phyloP scores from a whole-genome alignment of 1,140 invertebrate genomes.

The Chlorops oryzae region DNA sequence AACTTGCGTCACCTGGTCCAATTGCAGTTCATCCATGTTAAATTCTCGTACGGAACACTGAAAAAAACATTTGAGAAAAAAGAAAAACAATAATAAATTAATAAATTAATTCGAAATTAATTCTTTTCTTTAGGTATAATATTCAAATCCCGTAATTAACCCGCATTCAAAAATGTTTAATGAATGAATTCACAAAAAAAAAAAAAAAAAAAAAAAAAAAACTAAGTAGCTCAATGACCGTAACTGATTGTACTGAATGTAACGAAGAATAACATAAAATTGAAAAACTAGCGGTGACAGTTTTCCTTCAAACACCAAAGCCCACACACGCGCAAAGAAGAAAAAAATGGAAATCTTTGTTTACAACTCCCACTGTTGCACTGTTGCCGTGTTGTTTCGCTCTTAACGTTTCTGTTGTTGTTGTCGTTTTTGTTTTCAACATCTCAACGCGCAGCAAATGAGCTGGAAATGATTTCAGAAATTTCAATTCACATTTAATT shows the following conservation, averaged over 20 bases:
- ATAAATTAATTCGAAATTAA: not conserved
- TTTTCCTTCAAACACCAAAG: not conserved
- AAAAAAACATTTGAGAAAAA: constrained; percentile 12
- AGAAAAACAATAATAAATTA: not conserved
- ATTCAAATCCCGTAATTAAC: not conserved
- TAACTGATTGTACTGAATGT: not conserved
- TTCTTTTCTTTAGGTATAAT: too few relatives aligned
- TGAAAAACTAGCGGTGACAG: not conserved
- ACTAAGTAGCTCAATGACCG: not conserved
- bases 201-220: not conserved
- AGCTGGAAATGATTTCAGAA: too few relatives aligned
- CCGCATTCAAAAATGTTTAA: too few relatives aligned
- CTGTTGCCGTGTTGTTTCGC: too few relatives aligned
- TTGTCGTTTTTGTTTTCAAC: too few relatives aligned
- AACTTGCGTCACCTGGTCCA: constrained; percentile 74
- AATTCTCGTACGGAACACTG: constrained; percentile 34
- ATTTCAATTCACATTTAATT: too few relatives aligned
- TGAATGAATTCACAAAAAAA: not conserved
- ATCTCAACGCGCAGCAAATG: too few relatives aligned
- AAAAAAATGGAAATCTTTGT: not conserved
- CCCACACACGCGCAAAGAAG: not conserved
- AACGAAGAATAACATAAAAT: too few relatives aligned
- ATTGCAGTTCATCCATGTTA: constrained; percentile 45
- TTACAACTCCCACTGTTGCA: too few relatives aligned
- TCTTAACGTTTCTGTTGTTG: too few relatives aligned